These are phyloP conservation scores for Umimayanthus chanpuru DNA, from an alignment of 92 coral and sea anemone species.

Conservation along the genomic window DNA sequence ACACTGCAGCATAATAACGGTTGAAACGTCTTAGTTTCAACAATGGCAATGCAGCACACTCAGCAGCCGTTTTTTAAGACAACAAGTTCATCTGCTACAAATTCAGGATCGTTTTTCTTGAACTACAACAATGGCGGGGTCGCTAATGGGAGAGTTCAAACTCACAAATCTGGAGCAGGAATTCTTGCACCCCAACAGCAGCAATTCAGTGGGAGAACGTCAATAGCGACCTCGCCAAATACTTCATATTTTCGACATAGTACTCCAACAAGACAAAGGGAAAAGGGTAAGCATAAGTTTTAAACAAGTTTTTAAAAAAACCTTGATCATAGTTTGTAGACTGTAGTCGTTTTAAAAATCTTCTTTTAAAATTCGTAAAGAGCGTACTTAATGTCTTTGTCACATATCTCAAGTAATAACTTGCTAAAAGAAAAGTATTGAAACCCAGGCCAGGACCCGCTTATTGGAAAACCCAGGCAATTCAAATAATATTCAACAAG, in stretches of 20 bases:
- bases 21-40: not conserved
- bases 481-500: not conserved
- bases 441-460: not conserved
- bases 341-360: not conserved
- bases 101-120: slow-evolving; percentile 80
- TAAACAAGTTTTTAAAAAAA: too few relatives aligned
- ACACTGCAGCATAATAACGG: not conserved
- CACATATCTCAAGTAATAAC: too few relatives aligned
- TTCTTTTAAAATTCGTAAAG: not conserved
- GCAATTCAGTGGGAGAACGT: slow-evolving; percentile 64
- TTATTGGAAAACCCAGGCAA: not conserved
- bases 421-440: not conserved
- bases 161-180: slow-evolving; percentile 42
- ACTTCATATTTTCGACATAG: slow-evolving; percentile 71
- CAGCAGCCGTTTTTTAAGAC: slow-evolving; percentile 95
- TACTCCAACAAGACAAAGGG: slow-evolving; percentile 88
- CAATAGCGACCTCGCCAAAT: slow-evolving; percentile 58
- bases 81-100: slow-evolving; percentile 59
- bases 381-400: too few relatives aligned
- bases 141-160: slow-evolving; percentile 58
- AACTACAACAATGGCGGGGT: slow-evolving; percentile 63
- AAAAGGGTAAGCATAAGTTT: slow-evolving; percentile 68
- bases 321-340: not conserved
- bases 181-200: slow-evolving; percentile 63
- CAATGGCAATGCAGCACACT: slow-evolving; percentile 75